Evolutionary conservation across 2,113 vertebrate genomes (phyloP), one percentile per base, ranked within the genome.

Genomic region (Python bivittatus): DNA sequence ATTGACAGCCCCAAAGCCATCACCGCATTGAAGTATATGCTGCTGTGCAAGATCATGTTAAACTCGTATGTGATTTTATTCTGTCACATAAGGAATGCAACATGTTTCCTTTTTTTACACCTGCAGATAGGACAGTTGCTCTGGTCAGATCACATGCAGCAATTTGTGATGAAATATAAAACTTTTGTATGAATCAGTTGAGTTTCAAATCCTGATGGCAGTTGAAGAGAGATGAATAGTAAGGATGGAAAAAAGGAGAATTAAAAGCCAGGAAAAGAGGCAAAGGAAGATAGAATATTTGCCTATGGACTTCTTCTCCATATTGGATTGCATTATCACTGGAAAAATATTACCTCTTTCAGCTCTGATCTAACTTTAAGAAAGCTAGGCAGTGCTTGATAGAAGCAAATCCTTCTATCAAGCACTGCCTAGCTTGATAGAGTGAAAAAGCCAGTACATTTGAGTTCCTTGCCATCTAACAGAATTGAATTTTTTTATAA

Each of bases 41-140:
- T 99, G 93, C 98, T 99, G 90, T 99, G 99, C 98, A 99, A 99
- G 98, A 99, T 99, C 95, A 99, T 99, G 98, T 98, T 99, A 93
- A 99, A 98, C 97, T 96, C 89, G 99, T 99, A 97, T 96, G 99
- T 98, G 90, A 42, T 86, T 85, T 20, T 33, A 88, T 48, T 83
- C 8, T 84, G 33, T 83, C 68, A 44, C 5, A 48, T 60, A 84
- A 60, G 17, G 42, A 92, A 84, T 89, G 42, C 44, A 61, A 61
- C 20, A 60, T 20, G 6, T n/a, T 64, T 61, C 29, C 44, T 13
- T 57, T 9, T 44, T 92, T 79, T 68, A 53, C 11, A 33, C 22
- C 25, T 17, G 38, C 38, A 44, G 3, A 57, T 12, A 25, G 10
- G 38, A 38, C 57, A 38, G 54, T 58, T 33, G 68, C 33, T 20